phyloP scores from a whole-genome alignment of 2,888 invertebrate genomes.

The Cephus runcator region DNA sequence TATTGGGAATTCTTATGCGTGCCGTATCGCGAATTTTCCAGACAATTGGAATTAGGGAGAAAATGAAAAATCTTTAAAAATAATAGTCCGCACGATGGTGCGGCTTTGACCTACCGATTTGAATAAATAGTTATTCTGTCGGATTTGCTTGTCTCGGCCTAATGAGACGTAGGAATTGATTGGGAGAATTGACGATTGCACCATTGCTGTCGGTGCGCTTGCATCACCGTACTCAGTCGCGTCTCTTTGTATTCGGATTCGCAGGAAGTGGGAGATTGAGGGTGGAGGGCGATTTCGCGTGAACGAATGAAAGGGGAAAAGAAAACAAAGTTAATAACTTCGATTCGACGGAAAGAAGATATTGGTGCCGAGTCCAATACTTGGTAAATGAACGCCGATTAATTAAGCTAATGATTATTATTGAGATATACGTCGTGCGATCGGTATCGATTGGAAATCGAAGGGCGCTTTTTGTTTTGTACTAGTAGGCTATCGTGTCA shows the following conservation, averaged over 20 bases:
- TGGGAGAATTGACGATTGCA: neutral
- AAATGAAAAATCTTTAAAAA: neutral
- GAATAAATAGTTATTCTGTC: neutral
- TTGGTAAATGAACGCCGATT: neutral
- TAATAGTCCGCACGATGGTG: neutral
- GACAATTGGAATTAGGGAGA: neutral
- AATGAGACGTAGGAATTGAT: neutral
- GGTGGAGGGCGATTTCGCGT: neutral
- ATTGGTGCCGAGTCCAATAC: neutral
- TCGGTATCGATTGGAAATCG: constrained; percentile 2
- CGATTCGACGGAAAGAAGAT: neutral
- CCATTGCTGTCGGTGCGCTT: neutral
- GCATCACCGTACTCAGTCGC: neutral
- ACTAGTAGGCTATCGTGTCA: constrained; percentile 41
- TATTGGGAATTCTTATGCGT: neutral
- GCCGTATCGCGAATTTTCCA: neutral
- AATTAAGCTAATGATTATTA: neutral
- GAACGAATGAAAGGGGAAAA: neutral
- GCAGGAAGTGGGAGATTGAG: neutral
- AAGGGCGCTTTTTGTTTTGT: constrained; percentile 5
- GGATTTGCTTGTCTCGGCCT: neutral
- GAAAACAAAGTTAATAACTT: neutral
- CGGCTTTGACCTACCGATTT: neutral
- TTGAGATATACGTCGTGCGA: neutral
- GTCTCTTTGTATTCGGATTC: neutral